Base-by-base conservation (phyloP, 1,140 invertebrate species). In the Pogonomyrmex barbatus region DNA sequence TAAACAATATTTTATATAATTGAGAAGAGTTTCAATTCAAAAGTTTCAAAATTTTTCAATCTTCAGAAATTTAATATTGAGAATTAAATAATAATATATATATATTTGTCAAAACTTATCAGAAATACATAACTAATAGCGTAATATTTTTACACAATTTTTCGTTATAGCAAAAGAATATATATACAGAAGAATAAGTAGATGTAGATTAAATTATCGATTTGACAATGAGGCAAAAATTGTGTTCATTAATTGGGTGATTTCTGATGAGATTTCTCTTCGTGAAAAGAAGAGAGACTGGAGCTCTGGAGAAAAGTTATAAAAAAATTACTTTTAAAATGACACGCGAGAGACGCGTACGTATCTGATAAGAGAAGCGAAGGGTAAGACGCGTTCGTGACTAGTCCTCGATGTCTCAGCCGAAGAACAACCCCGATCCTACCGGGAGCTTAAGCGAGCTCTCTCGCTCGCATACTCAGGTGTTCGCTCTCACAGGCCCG, bases 401-500 rank as follows among this genome's bases (percentile, higher is more conserved):
- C 65, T 56, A 81, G n/a, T 68, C 36, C 24, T 56, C 45, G 60
- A 65, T 39, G 83, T 79, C 75, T 65, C 65, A 1, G 12, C 10
- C 33, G 47, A 14, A 79, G 63, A 54, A 45, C 62, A 14, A 54
- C 79, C 81, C 63, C 75, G 58, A 68, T 79, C 47, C 33, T 58
- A 77, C 33, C 83, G 67, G 52, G 83, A 81, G 92, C 88, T 93
- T 91, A 90, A 56, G 58, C 86, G 79, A 83, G 81, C 86, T 86
- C 86, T 86, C 52, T 60, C 82, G 86, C 81, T 87, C 86, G 89
- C 91, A 91, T 93, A 91, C 91, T 94, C 94, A 94, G 93, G 93
- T 94, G 93, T 92, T 87, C 87, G 90, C 86, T 94, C 93, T 90
- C 93, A 93, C 90, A 88, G 87, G 75, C 85, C 58, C 77, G 75